Base-by-base conservation (phyloP, 2,113 vertebrate species). In the Embiotoca jacksoni region DNA sequence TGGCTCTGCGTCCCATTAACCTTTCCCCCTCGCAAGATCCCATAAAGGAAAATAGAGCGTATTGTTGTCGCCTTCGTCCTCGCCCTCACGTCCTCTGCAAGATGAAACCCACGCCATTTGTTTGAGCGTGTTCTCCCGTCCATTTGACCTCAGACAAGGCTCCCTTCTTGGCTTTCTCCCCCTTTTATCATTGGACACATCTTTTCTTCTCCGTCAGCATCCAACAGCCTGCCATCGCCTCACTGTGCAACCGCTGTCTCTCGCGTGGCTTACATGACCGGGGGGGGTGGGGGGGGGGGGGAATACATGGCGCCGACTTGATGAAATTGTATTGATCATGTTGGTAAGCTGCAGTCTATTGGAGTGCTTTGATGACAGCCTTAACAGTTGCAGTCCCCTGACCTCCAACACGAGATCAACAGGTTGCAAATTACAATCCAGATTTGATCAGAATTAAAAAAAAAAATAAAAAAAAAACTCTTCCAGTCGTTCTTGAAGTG, bases 61-160 rank as follows among this genome's bases (percentile, higher is more conserved):
- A 61, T 61, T 81, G 81, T 75, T 76, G 75, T 86, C 75, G 71
- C 76, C 63, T 75, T 68, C 62, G 73, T 90, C 82, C 78, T 83
- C 59, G 75, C 72, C 67, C 63, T 75, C 31, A 49, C 32, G 69
- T 87, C 62, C 53, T 76, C 50, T n/a, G 81, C 77, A 82, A 81
- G 57, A 83, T 63, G 68, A 91, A 68, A 72, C 68, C 50, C 23
- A 23, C 23, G 23, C 30, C 5, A 46, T 80, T 72, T 67, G 46
- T 68, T 72, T 46, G 50, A 70, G 47, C 58, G 9, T 72, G 59
- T 54, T 73, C 63, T 58, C 7, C 80, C 72, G 69, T 67, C 49
- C 35, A 4, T 84, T 81, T 62, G 67, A 44, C 86, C 80, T 84
- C 39, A 52, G 46, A 47, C 52, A 73, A 72, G 59, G 58, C 39